phyloP scores from a whole-genome alignment of 2,113 vertebrate species.

The Tyrannus savana region DNA sequence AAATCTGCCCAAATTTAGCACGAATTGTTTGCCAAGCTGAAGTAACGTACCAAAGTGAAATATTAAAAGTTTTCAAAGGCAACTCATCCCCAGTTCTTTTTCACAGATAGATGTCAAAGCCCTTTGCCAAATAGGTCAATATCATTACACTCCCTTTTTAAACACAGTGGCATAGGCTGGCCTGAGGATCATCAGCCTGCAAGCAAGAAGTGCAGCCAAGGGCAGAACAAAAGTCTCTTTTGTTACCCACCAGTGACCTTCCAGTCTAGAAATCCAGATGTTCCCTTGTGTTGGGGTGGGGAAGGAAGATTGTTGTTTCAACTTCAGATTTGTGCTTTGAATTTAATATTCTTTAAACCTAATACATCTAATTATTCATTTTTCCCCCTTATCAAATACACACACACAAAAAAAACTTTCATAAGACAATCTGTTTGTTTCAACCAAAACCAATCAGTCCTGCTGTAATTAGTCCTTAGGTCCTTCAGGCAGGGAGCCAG shows the following conservation, averaged over 20 bases:
- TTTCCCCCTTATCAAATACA: background rate
- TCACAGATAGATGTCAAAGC: background rate
- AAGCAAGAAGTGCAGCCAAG: background rate
- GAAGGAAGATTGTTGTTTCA: background rate
- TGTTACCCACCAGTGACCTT: background rate
- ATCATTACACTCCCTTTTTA: background rate
- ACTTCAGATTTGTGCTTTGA: background rate
- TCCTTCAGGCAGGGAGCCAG: background rate
- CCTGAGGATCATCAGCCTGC: background rate
- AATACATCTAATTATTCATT: background rate
- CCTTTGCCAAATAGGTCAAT: background rate
- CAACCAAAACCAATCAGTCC: background rate
- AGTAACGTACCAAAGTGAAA: accelerated
- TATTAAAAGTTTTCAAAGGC: background rate
- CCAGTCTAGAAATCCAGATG: background rate
- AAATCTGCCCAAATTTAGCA: background rate
- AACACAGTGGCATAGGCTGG: background rate
- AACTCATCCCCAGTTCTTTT: background rate
- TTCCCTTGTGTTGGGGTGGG: background rate
- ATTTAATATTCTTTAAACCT: background rate
- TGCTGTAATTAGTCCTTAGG: background rate
- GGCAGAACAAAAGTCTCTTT: background rate
- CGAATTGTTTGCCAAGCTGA: background rate
- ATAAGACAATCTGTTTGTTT: background rate
- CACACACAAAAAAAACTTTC: background rate